These are phyloP conservation scores for Coptotermes formosanus DNA, from an alignment of 1,140 invertebrate genomes.

Conservation along the genomic window DNA sequence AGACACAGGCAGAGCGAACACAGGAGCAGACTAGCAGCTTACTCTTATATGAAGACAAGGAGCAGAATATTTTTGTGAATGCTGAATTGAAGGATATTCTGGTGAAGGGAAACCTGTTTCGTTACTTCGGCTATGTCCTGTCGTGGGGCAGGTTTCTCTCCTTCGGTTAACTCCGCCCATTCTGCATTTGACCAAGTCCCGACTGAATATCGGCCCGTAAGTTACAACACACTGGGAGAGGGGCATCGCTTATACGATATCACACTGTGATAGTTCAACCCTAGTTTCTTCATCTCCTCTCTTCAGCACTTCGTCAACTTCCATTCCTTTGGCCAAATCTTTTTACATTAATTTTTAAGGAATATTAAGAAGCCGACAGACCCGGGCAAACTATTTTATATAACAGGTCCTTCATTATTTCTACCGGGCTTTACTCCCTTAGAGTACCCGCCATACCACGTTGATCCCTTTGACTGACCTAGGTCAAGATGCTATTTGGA, in stretches of 20 bases:
- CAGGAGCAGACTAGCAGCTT: not conserved
- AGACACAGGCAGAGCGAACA: not conserved
- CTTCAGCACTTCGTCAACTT: not conserved
- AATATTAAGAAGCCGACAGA: too few species aligned
- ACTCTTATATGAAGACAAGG: not conserved
- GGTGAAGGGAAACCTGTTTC: not conserved
- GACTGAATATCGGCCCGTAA: not conserved
- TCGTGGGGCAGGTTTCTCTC: too few species aligned
- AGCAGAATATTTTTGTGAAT: not conserved
- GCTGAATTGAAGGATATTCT: not conserved
- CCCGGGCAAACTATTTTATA: too few species aligned
- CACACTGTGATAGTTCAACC: not conserved
- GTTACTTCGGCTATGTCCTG: not conserved
- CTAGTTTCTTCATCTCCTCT: not conserved
- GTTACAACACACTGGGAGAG: not conserved
- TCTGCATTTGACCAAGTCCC: not conserved
- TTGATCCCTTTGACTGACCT: too few species aligned
- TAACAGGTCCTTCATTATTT: too few species aligned
- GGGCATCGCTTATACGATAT: not conserved
- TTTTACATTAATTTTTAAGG: too few species aligned
- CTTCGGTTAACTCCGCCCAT: not conserved
- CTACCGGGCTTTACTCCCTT: too few species aligned
- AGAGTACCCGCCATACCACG: too few species aligned
- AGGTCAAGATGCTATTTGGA: too few species aligned
- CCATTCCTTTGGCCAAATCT: too few species aligned